Evolutionary conservation across 1,140 invertebrate species (phyloP).

Genomic region (Drosophila nikananu): DNA sequence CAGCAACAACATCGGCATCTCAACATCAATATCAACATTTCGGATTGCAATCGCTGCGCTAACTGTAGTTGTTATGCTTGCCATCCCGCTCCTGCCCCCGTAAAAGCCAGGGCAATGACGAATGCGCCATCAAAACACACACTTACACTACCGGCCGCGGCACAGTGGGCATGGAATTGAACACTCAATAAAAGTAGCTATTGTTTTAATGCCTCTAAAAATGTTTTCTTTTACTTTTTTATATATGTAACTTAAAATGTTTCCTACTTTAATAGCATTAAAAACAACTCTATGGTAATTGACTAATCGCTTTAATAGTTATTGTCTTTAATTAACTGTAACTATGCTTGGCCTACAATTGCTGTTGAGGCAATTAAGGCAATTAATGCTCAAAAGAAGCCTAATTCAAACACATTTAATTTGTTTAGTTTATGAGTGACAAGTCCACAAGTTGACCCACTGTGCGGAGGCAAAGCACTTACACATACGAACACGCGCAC

Average conservation of each 20-base stretch:
- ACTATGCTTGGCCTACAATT: slow-evolving; percentile 4
- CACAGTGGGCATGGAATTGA: slow-evolving; percentile 16
- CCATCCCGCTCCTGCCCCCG: background rate
- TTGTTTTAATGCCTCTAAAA: background rate
- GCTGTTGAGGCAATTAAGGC: slow-evolving; percentile 1
- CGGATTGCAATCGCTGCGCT: slow-evolving; percentile 19
- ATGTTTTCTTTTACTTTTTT: too few relatives aligned
- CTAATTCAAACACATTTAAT: background rate
- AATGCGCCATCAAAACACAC: slow-evolving; percentile 42
- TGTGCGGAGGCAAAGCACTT: slow-evolving; percentile 32
- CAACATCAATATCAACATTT: slow-evolving; percentile 9
- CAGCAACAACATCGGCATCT: slow-evolving; percentile 24
- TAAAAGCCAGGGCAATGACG: slow-evolving; percentile 39
- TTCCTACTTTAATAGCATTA: background rate
- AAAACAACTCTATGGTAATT: background rate
- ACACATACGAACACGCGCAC: slow-evolving; percentile 35
- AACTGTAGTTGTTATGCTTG: slow-evolving; percentile 45
- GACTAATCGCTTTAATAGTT: background rate
- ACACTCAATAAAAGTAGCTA: background rate
- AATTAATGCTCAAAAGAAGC: slow-evolving; percentile 10
- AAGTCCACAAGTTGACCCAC: slow-evolving; percentile 1
- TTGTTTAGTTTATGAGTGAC: background rate
- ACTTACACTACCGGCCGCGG: slow-evolving; percentile 11
- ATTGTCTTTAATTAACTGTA: slow-evolving; percentile 8
- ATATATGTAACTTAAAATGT: background rate